Base-by-base conservation (phyloP, 2,113 vertebrate species). In the Globicephala melas region DNA sequence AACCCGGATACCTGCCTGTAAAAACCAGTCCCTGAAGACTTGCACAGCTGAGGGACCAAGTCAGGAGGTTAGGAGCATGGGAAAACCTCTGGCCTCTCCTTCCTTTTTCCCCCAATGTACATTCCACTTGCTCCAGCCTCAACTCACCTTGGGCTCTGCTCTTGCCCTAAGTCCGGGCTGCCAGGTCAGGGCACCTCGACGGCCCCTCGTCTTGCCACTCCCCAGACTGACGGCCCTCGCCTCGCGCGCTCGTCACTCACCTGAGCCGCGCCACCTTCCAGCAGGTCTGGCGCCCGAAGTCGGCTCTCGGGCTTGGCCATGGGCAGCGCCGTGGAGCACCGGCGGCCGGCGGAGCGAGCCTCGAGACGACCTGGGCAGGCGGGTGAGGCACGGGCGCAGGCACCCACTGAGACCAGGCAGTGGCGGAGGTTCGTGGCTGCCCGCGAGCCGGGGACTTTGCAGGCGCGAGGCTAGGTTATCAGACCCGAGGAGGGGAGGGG, bases 221-320 rank as follows among this genome's bases (percentile, higher is more conserved):
- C 85, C 83, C 41, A 10, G 60, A 20, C 80, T 1, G 26, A 53
- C 53, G 5, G 38, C 91, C 76, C 36, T 41, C 9, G 41, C 62
- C 38, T n/a, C 12, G 13, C 17, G 13, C 38, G 50, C 74, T 2
- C 10, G 0, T 33, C 74, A 73, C 97, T 97, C 94, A 98, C 98
- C 98, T 97, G 97, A 44, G 96, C 90, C 1, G 36, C 63, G 63
- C 79, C 2, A 25, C 33, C 0, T 89, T 93, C 36, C 89, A 67
- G 95, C 95, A 79, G 31, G 84, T 94, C 81, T 20, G 94, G 94
- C 76, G 38, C 88, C 67, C 60, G 13, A 18, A 67, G 71, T 53
- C 53, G 60, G 36, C 94, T 92, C 65, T 50, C 41, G 23, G 88
- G 47, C 55, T 41, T 67, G 88, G 98, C 98, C 98, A 98, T 98